phyloP scores from a whole-genome alignment of 2,888 invertebrate genomes.

The Nyleta sp. region DNA sequence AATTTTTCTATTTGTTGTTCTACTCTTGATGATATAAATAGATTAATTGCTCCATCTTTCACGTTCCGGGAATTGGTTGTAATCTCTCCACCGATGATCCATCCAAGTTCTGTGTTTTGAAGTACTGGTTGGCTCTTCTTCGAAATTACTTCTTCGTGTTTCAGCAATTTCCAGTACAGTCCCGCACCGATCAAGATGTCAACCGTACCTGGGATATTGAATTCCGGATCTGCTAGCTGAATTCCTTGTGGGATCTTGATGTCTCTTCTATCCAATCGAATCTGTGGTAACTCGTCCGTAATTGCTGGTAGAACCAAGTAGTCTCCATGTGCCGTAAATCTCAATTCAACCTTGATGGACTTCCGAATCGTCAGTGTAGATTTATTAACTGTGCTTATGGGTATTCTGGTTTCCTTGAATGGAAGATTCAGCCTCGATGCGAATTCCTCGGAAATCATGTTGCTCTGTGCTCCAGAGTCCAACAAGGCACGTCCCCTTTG shows the following conservation, averaged over 20 bases:
- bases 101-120: constrained; percentile 4
- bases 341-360: not conserved
- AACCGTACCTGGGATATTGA: not conserved
- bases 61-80: not conserved
- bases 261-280: not conserved
- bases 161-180: not conserved
- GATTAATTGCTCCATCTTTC: not conserved
- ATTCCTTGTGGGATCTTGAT: constrained; percentile 5
- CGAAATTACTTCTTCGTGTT: constrained; percentile 2
- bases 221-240: constrained; percentile 5
- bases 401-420: not conserved
- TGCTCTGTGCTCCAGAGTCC: constrained; percentile 13
- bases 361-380: constrained; percentile 3
- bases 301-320: not conserved
- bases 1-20: constrained; percentile 2
- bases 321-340: not conserved
- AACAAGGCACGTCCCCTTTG: not conserved
- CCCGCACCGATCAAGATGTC: constrained; percentile 6
- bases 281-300: constrained; percentile 16
- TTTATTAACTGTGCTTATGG: constrained; percentile 10
- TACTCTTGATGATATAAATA: not conserved
- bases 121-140: not conserved
- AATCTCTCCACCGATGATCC: constrained; percentile 13
- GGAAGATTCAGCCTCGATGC: constrained; percentile 1
- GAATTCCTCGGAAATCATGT: constrained; percentile 16